Evolutionary conservation across 1,140 invertebrate species (phyloP), one percentile per base, ranked within the genome.

Genomic region (Drosophila pseudoobscura): DNA sequence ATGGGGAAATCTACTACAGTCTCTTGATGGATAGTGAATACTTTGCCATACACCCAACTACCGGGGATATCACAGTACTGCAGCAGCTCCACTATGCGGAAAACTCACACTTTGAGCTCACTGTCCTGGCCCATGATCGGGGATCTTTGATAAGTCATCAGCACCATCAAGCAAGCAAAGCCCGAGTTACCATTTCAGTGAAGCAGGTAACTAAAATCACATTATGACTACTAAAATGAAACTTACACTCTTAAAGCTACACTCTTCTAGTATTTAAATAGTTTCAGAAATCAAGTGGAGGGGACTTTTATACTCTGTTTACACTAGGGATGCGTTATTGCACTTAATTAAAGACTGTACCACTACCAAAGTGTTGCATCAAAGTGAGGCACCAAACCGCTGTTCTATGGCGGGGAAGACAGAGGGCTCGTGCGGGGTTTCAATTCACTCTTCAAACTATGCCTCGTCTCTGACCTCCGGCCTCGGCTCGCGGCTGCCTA

Each of bases 1-100:
- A 99, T 91, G 97, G 97, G 2, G 97, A 99, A 92, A 97, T 99
- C 75, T 99, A 99, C 92, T 99, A 99, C 91, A 98, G 96, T 91
- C 96, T 99, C 75, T 93, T 94, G n/a, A 94, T 97, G 64, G 92
- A 94, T 15, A 97, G 95, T 6, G 95, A 97, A 72, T 94, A 95
- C 68, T 99, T 99, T 91, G 96, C 97, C 6, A 95, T 99, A 59
- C 97, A 99, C 92, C 97, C 98, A 9, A 97, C 97, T 29, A 97
- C 95, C 11, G 98, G 98, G 3, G 94, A 97, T 8, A 94, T 99
- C 43, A 96, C 96, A 2, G 93, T 98, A 6, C 97, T 97, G 2
- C 94, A 96, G 78, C 95, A 95, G 15, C 93, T 98, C 31, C 93
- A 94, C 59, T 96, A 95, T 75, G 92, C 94, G 17, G 95, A 97